Evolutionary conservation across 2,797 vertebrate genomes (phyloP), one percentile per base, ranked within the genome.

Genomic region (Mus caroli): DNA sequence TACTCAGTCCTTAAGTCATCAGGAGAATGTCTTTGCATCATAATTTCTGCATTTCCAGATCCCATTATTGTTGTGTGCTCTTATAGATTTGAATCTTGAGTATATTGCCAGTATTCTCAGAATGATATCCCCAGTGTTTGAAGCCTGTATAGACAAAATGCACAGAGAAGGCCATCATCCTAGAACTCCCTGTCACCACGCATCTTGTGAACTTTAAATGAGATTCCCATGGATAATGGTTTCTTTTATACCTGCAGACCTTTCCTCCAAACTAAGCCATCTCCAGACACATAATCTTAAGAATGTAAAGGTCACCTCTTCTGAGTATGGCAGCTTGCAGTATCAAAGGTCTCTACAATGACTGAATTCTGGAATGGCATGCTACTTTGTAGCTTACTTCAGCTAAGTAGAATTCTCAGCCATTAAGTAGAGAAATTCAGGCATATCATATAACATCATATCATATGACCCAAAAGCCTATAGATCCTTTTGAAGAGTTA

Each of bases 361-460:
- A 43, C 28, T 86, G 76, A 14, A 34, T 73, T 20, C 50, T 69
- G 34, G 13, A 43, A 28, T 43, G 46, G 4, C 31, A 26, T 46
- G 75, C 2, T 17, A 54, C 43, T 91, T 94, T 64, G n/a, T 90
- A 28, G 83, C 75, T 94, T 60, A 89, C 52, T 60, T 31, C 1
- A 84, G 24, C 22, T 94, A 77, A 82, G 76, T 13, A 95, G 43
- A 92, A 75, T 40, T n/a, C 1, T 94, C 9, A 92, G 22, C 76
- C 77, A 2, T 69, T 83, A 43, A 76, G 31, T 76, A 10, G 9
- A 92, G 14, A 90, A 83, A 83, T 37, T 88, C 58, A 79, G 20
- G 60, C 26, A 19, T 56, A 56, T 56, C 54, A 56, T 56, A 56
- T 19, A 15, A 56, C 19, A 24, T 24, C 22, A 22, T 60, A 60